phyloP scores from a whole-genome alignment of 2,797 vertebrate species.

The Florisuga fusca region DNA sequence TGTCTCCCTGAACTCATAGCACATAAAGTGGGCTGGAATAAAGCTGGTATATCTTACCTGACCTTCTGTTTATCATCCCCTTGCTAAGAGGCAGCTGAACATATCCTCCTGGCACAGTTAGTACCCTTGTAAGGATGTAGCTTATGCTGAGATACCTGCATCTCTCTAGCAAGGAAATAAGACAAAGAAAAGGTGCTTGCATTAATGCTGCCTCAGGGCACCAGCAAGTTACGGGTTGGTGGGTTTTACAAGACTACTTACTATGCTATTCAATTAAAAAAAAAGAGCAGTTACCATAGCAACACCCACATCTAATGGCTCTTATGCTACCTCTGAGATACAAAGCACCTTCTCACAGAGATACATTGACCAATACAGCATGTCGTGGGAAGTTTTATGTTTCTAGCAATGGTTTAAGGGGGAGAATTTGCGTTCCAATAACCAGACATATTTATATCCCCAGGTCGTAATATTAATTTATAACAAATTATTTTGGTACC shows the following conservation, averaged over 20 bases:
- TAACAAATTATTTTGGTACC: constrained; percentile 67
- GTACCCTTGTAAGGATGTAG: constrained; percentile 23
- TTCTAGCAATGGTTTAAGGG: constrained; percentile 61
- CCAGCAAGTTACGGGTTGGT: constrained; percentile 80
- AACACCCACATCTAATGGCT: constrained; percentile 80
- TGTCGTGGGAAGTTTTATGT: constrained; percentile 76
- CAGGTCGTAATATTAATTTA: constrained; percentile 70
- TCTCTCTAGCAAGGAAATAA: constrained; percentile 59
- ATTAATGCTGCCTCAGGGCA: constrained; percentile 77
- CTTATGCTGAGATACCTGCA: constrained; percentile 53
- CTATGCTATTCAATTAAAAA: constrained; percentile 81
- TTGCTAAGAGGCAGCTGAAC: not conserved
- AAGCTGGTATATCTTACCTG: not conserved
- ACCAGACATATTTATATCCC: constrained; percentile 58
- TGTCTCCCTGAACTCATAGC: not conserved
- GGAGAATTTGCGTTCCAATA: constrained; percentile 65
- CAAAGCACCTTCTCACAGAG: constrained; percentile 81
- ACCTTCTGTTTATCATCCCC: not conserved
- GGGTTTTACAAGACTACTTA: constrained; percentile 84
- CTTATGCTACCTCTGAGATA: constrained; percentile 82
- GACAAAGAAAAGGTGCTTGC: constrained; percentile 79
- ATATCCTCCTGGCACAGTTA: constrained; percentile 21
- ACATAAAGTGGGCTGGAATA: not conserved
- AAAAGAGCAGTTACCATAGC: constrained; percentile 80
- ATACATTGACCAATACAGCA: constrained; percentile 79